phyloP scores from a whole-genome alignment of 2,888 invertebrate species.

The Caenorhabditis virilis region DNA sequence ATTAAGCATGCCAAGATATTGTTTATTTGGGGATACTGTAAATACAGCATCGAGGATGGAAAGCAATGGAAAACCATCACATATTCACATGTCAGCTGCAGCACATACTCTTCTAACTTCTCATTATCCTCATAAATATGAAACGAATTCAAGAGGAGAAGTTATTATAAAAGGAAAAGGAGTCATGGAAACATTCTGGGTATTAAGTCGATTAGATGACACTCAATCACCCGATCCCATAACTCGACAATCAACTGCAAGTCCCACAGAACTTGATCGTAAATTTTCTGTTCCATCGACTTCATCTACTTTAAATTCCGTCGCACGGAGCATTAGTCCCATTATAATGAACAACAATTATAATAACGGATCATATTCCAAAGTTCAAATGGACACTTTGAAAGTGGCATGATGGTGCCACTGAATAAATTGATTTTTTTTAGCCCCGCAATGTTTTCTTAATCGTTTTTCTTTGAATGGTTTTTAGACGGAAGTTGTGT shows the following conservation, averaged over 20 bases:
- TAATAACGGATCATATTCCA: neutral
- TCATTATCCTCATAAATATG: conserved; percentile 49
- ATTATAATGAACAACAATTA: neutral
- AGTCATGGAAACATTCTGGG: conserved; percentile 21
- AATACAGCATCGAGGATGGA: conserved; percentile 64
- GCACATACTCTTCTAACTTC: conserved; percentile 45
- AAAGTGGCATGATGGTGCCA: no score
- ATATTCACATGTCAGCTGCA: conserved; percentile 53
- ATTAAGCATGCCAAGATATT: conserved; percentile 57
- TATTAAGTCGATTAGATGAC: no score
- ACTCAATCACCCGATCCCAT: no score
- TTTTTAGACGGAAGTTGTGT: no score
- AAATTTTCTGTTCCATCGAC: no score
- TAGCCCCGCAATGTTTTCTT: no score
- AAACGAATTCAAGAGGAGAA: conserved; percentile 55
- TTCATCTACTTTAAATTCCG: no score
- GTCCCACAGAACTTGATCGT: no score
- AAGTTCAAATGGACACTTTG: neutral
- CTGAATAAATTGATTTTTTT: no score
- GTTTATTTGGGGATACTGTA: conserved; percentile 61
- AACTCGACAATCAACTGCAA: no score
- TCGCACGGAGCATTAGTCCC: no score
- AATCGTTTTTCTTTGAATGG: no score
- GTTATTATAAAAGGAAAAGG: conserved; percentile 50
- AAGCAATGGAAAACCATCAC: conserved; percentile 51